Evolutionary conservation across 2,888 invertebrate genomes (phyloP), one percentile per base, ranked within the genome.

Genomic region (Tetheella fluctuosa): DNA sequence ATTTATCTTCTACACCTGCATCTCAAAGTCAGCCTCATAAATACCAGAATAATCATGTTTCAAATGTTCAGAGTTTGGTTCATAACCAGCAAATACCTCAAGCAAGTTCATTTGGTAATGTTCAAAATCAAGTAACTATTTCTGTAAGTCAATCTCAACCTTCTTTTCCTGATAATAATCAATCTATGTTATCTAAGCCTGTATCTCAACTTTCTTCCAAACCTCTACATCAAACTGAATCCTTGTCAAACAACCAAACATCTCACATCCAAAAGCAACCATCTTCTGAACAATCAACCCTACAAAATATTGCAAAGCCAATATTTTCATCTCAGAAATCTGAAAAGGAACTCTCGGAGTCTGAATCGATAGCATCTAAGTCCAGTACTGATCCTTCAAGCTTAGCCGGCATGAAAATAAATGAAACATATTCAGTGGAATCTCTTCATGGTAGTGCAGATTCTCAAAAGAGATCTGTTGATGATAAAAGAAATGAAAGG

Each of bases 261-360:
- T 73, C 73, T 58, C 84, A 84, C 76, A 65, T 73, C 64, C 85
- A 83, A 74, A 88, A 85, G 64, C 84, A 76, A 70, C 52, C 79
- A 59, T 67, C 74, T 37, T 58, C 81, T 62, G 89, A 91, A 63
- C 81, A 80, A 71, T 58, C 77, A 52, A 62, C 75, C 8, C 73
- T 74, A 57, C 80, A 78, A 57, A 79, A 65, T 71, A 58, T 75
- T 23, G 70, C 68, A 30, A 90, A 89, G 76, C 79, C 86, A 28
- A 68, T 81, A 65, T 84, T 84, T 71, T 60, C 79, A 62, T 66
- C 81, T 23, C 88, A 86, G 70, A 91, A 89, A 70, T 73, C 84
- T 58, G 91, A 90, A 68, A 90, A 90, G 74, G 90, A 91, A 58
- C 66, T 85, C 64, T 82, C 88, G 5, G 91, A 90, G 76, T 77